Evolutionary conservation across 2,888 invertebrate genomes (phyloP).

Genomic region (Mellilla xanthometata): DNA sequence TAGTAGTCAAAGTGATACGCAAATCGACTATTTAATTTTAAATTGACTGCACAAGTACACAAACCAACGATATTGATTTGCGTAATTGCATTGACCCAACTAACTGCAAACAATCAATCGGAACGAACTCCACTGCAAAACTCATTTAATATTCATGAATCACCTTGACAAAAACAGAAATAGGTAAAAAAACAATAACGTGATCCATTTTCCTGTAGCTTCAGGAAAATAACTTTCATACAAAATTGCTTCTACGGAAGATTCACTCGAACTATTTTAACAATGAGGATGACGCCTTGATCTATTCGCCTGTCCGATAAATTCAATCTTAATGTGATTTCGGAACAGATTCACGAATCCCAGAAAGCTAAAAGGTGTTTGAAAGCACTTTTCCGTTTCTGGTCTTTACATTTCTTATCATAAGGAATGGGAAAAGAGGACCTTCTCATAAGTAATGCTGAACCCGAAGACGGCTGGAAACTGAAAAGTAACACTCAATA

Average conservation of each 20-base stretch:
- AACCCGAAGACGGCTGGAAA: conserved; percentile 1
- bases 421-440: conserved; percentile 7
- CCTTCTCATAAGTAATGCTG: conserved; percentile 7
- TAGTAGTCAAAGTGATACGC: neutral
- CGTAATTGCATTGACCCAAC: conserved; percentile 23
- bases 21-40: conserved; percentile 9
- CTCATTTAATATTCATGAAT: conserved; percentile 27
- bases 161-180: conserved; percentile 8
- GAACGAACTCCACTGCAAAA: conserved; percentile 15
- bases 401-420: conserved; percentile 2
- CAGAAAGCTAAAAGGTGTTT: conserved; percentile 7
- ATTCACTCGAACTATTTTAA: conserved; percentile 1
- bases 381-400: conserved; percentile 7
- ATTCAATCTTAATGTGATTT: conserved; percentile 3
- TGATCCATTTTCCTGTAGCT: conserved; percentile 1
- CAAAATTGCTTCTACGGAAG: too few relatives aligned
- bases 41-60: conserved; percentile 11
- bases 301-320: conserved; percentile 6
- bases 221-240: neutral
- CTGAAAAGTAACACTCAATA: conserved; percentile 8
- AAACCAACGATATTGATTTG: conserved; percentile 18
- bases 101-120: conserved; percentile 28
- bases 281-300: neutral
- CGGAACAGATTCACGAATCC: conserved; percentile 1
- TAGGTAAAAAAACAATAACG: conserved; percentile 7